Evolutionary conservation across 2,888 invertebrate species (phyloP), one percentile per base, ranked within the genome.

Genomic region (Chromoteleia sp.): DNA sequence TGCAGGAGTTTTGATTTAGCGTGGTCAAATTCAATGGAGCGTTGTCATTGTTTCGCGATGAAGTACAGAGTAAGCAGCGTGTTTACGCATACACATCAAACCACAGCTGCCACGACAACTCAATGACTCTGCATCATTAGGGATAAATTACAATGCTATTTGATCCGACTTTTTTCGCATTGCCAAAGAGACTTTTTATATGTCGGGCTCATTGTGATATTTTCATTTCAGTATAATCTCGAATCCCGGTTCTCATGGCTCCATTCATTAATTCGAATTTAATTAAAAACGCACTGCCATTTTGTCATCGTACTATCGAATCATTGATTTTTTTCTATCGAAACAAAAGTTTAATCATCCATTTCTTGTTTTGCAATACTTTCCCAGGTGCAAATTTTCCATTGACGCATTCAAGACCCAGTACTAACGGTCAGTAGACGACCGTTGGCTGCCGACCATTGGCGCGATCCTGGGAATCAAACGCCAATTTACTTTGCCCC

Each of bases 101-200:
- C 41, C 36, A 29, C 71, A 71, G 59, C 71, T 71, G 71, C 71
- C 8, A 59, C 59, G 71, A 59, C 59, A 59, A 41, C 52, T 59
- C 59, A 59, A 71, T 71, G 71, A 71, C 59, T 58, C 48, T 25
- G 48, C 58, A 58, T 68, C 68, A 68, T 68, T 68, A 68, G 68
- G 68, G 41, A 54, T 41, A 41, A 54, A 68, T 68, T 54, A 68
- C 68, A 68, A 56, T 45, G 45, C 30, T 12, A 45, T 68, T 68
- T 56, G 56, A 56, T 56, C 19, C 52, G 56, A 56, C 43, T 41
- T 58, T 48, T 58, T 70, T 15, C 48, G 8, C 36, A 36, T 19
- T 52, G 14, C 29, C 17, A 29, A 52, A 67, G 52, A 41, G 39
- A 7, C 52, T 61, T 33, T 67, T 67, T 21, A 54, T 29, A 33